Conservation (phyloP, 2,797 vertebrate genomes). For the Tapera naevia region DNA sequence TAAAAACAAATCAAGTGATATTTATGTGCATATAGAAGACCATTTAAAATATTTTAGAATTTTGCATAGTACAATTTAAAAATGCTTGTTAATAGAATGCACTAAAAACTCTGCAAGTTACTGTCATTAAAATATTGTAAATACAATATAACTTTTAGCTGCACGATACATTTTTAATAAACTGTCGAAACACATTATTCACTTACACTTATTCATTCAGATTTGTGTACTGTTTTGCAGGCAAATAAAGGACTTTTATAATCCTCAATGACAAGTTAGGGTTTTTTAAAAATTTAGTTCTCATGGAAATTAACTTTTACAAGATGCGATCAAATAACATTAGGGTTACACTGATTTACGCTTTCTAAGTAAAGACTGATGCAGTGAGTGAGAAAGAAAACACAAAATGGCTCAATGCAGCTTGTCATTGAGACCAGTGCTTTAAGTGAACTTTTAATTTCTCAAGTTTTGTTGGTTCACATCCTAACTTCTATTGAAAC, state of each 20-base stretch:
- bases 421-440: neutral
- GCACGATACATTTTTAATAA: constrained; percentile 67
- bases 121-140: constrained; percentile 53
- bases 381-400: constrained; percentile 21
- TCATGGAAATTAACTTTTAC: constrained; percentile 65
- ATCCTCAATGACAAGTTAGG: constrained; percentile 60
- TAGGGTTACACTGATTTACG: constrained; percentile 54
- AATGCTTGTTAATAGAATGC: neutral
- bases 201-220: constrained; percentile 53
- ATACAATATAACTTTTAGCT: constrained; percentile 53
- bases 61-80: neutral
- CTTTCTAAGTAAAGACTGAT: constrained; percentile 6
- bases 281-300: constrained; percentile 2
- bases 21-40: neutral
- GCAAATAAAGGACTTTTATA: constrained; percentile 69
- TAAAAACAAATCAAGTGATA: constrained; percentile 23
- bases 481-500: neutral
- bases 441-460: constrained; percentile 13
- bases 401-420: neutral
- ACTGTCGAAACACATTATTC: constrained; percentile 67
- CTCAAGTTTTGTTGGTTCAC: neutral
- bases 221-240: constrained; percentile 53
- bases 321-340: constrained; percentile 66
- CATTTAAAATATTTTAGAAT: constrained; percentile 17
- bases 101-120: constrained; percentile 26